phyloP scores from a whole-genome alignment of 1,140 invertebrate species.

The Lerema accius region DNA sequence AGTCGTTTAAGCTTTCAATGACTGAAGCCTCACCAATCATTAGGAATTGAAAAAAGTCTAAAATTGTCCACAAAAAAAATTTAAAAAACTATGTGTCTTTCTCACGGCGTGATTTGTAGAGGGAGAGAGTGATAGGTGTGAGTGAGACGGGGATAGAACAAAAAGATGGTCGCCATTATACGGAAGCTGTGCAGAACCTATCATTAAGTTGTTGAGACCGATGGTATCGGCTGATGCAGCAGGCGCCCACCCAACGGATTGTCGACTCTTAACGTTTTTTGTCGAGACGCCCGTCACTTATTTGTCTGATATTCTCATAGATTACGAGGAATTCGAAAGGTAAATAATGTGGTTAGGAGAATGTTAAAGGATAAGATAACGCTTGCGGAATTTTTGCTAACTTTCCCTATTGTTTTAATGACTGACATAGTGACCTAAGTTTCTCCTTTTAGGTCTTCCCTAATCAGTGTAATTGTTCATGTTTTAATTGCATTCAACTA shows the following conservation, averaged over 20 bases:
- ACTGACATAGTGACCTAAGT: too few species aligned
- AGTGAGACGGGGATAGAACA: conserved; percentile 21
- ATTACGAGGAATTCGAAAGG: conserved; percentile 27
- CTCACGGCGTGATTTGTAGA: conserved; percentile 8
- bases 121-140: conserved; percentile 35
- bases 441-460: too few species aligned
- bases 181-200: conserved; percentile 50
- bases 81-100: background rate
- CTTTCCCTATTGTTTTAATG: background rate
- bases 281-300: conserved; percentile 19
- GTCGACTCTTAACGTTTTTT: conserved; percentile 18
- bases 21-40: background rate
- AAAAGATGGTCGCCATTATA: conserved; percentile 52
- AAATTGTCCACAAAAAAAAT: background rate
- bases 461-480: too few species aligned
- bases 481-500: too few species aligned
- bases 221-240: conserved; percentile 20
- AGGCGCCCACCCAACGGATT: conserved; percentile 42
- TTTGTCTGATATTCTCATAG: conserved; percentile 25
- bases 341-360: conserved; percentile 9
- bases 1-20: background rate
- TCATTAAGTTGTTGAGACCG: conserved; percentile 58
- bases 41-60: background rate
- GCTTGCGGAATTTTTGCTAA: background rate
- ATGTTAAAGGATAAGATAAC: background rate